Base-by-base conservation (phyloP, 2,797 vertebrate genomes). In the Pipistrellus pygmaeus region DNA sequence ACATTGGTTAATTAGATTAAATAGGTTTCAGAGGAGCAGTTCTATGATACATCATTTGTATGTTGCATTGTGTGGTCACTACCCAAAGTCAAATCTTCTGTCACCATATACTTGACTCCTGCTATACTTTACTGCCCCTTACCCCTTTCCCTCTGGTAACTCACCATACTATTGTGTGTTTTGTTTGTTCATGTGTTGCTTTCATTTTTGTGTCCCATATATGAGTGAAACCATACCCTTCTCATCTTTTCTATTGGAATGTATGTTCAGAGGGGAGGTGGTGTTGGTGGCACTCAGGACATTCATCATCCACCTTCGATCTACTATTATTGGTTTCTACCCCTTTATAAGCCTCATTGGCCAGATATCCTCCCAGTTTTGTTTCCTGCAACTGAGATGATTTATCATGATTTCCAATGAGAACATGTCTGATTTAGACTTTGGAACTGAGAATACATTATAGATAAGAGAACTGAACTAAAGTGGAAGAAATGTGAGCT, bases 401-500 rank as follows among this genome's bases (percentile, higher is more conserved):
- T 88, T 82, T 62, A 3, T 77, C 48, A 85, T 86, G n/a, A 83
- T 92, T 93, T 69, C 18, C 83, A 88, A 68, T 66, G 25, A 82
- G 25, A 85, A 81, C 3, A 8, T 77, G 3, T 87, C 15, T 85
- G 7, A 85, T 57, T 90, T n/a, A 92, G 15, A 15, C 32, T 77
- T 90, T 90, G 48, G 48, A 88, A 78, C 3, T 2, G 55, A 88
- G 35, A 62, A 32, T 48, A 38, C 21, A 76, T 17, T 76, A 30
- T 71, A 82, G 62, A 90, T 10, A 41, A 86, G n/a, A 93, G 30
- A 75, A 4, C 30, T 69, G 30, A 4, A 76, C 4, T 82, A 71
- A 95, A 91, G 80, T 30, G 8, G 25, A 80, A 78, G 46, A 89
- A 96, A 90, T 75, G 3, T 64, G 57, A 91, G 21, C 17, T 76